Conservation (phyloP, 2,888 invertebrate genomes). For the Melolontha melolontha region DNA sequence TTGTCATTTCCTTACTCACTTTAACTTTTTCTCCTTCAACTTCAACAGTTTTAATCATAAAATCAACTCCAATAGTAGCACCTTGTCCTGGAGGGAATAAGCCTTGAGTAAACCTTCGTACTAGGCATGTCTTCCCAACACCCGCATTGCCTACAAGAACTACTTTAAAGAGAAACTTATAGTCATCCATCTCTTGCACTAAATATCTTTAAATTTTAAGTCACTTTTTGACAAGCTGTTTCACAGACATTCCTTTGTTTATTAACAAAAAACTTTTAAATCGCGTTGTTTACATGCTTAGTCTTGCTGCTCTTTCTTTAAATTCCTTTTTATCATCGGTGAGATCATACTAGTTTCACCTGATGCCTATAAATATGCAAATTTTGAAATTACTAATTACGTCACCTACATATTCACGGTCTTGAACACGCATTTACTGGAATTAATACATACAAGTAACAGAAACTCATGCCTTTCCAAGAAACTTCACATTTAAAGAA, state of each 20-base stretch:
- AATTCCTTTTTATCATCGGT: slow-evolving; percentile 16
- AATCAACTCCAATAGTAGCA: slow-evolving; percentile 98
- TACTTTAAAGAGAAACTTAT: slow-evolving; percentile 99
- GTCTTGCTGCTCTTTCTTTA: slow-evolving; percentile 14
- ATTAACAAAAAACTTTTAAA: slow-evolving; percentile 29
- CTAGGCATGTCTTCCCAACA: slow-evolving; percentile 97
- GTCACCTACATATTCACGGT: slow-evolving; percentile 35
- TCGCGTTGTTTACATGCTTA: slow-evolving; percentile 10
- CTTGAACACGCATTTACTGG: slow-evolving; percentile 26
- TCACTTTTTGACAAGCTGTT: slow-evolving; percentile 29
- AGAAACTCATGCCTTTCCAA: slow-evolving; percentile 17
- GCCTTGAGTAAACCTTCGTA: slow-evolving; percentile 96
- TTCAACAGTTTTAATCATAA: slow-evolving; percentile 99
- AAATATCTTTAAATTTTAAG: slow-evolving; percentile 23
- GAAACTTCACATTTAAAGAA: slow-evolving; percentile 10
- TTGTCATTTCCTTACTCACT: slow-evolving; percentile 67
- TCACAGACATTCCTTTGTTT: slow-evolving; percentile 37
- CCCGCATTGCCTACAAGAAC: slow-evolving; percentile 98
- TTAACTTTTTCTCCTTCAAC: slow-evolving; percentile 96
- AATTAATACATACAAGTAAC: slow-evolving; percentile 17
- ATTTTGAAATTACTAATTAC: slow-evolving; percentile 32
- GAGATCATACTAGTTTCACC: slow-evolving; percentile 24
- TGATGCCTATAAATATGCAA: slow-evolving; percentile 34
- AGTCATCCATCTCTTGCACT: slow-evolving; percentile 86
- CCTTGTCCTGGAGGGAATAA: slow-evolving; percentile 98